Evolutionary conservation across 2,797 vertebrate species (phyloP), one percentile per base, ranked within the genome.

Genomic region (Chromis chromis): DNA sequence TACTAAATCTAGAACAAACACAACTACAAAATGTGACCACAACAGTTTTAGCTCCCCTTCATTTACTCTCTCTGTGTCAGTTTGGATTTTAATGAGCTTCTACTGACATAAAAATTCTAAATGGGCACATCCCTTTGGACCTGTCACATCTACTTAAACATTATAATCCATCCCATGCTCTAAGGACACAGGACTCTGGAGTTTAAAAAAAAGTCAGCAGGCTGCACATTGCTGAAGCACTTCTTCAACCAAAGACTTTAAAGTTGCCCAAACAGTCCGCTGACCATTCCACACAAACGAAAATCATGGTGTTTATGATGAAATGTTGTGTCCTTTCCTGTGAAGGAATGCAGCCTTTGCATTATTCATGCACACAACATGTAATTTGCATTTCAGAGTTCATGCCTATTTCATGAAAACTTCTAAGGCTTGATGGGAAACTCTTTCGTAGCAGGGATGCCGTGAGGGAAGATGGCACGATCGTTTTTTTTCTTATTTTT

Each of bases 191-290:
- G 9, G 33, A 2, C 1, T 46, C 44, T 46, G 7, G 42, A 46
- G 42, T 50, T n/a, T 40, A 54, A 71, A 56, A 56, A 61, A 25
- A 46, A 19, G 14, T 66, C 62, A 78, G 62, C 57, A 55, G 21
- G 46, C 48, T n/a, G n/a, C 31, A 7, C 44, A 56, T 4, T 13
- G 8, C 46, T 58, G 50, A 19, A 36, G 33, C 9, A 11, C 33
- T 36, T 36, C 11, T 2, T 33, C 9, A 33, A 36, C 9, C 33
- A 36, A 36, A 36, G 33, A 11, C 33, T 12, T 36, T 36, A 36
- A 36, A 36, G 33, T 36, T 11, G 33, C 10, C 33, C 33, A 36
- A 36, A 31, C n/a, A 44, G 8, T 57, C 9, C 36, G 33, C n/a
- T 46, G 39, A 53, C 22, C 33, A 24, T 17, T 36, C 28, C 9